Evolutionary conservation across 2,888 invertebrate genomes (phyloP).

Genomic region (Platynereis dumerilii): DNA sequence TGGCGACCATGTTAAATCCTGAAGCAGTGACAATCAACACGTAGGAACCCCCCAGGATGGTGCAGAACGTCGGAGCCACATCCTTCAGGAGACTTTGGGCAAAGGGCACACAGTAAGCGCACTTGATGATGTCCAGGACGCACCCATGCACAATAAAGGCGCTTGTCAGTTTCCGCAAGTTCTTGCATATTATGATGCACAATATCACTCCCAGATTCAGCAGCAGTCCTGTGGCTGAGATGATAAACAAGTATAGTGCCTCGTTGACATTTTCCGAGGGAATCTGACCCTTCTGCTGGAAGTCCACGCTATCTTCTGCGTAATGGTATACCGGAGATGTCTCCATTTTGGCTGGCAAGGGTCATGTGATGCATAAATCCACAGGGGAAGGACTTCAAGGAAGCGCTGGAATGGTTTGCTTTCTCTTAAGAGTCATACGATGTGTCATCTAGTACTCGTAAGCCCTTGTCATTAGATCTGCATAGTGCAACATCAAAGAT

Average conservation of each 20-base stretch:
- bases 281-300: slow-evolving; percentile 12
- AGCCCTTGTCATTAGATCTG: too few species aligned
- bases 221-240: slow-evolving; percentile 54
- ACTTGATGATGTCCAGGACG: slow-evolving; percentile 58
- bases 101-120: slow-evolving; percentile 61
- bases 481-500: too few species aligned
- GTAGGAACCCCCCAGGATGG: slow-evolving; percentile 57
- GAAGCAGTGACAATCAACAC: slow-evolving; percentile 61
- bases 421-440: not conserved
- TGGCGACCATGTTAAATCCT: slow-evolving; percentile 63
- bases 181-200: slow-evolving; percentile 50
- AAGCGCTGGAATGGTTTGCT: slow-evolving; percentile 7
- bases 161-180: slow-evolving; percentile 57
- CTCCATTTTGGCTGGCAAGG: slow-evolving; percentile 7
- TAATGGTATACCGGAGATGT: not conserved
- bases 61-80: slow-evolving; percentile 53
- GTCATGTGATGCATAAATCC: too few species aligned
- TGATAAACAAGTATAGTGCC: slow-evolving; percentile 58
- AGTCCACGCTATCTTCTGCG: not conserved
- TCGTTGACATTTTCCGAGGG: slow-evolving; percentile 45
- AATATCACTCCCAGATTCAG: slow-evolving; percentile 55
- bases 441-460: not conserved
- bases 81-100: slow-evolving; percentile 55
- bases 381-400: too few species aligned
- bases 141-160: slow-evolving; percentile 62